Base-by-base conservation (phyloP, 92 coral and sea anemone species). In the Heliopora coerulea region DNA sequence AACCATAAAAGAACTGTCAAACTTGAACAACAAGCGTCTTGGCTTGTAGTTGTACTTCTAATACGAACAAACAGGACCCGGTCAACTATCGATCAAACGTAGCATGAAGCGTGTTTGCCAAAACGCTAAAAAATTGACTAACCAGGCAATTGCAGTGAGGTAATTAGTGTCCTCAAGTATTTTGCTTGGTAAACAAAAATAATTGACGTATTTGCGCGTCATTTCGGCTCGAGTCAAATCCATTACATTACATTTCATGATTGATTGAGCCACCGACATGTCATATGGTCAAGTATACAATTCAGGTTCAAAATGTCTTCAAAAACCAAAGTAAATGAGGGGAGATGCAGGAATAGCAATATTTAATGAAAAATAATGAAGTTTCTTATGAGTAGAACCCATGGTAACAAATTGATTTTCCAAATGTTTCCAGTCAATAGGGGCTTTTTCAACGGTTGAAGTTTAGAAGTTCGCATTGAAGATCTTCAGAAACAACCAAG, bases 121-220 rank as follows among this genome's bases (percentile, higher is more conserved):
- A 46, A 7, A 8, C 2, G 35, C 40, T 35, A 44, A 39, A 67
- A 67, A 67, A 67, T 44, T 44, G 58, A 46, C 54, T 67, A 27
- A 20, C 18, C 3, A 27, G 58, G 48, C 74, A 48, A 67, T 67
- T 18, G n/a, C 8, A 56, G 74, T 24, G 48, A 59, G 59, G 20
- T 17, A 21, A 67, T 67, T 67, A 67, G 59, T 59, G 58, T 27
- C 74, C 25, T 67, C 26, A 33, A 9, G 74, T 48, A 49, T 25
- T 67, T 67, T 48, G 17, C 21, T 27, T 0, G n/a, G 74, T 48
- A 67, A 67, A 67, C 33, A 67, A 28, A 18, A 49, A 67, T 24
- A 48, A 49, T 33, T 67, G 49, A 65, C 48, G 28, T 46, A 30
- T 49, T 67, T 48, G 32, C 39, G 59, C 59, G 59, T 27, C 59